phyloP scores from a whole-genome alignment of 2,888 invertebrate species.

The Scaptomyza flava region DNA sequence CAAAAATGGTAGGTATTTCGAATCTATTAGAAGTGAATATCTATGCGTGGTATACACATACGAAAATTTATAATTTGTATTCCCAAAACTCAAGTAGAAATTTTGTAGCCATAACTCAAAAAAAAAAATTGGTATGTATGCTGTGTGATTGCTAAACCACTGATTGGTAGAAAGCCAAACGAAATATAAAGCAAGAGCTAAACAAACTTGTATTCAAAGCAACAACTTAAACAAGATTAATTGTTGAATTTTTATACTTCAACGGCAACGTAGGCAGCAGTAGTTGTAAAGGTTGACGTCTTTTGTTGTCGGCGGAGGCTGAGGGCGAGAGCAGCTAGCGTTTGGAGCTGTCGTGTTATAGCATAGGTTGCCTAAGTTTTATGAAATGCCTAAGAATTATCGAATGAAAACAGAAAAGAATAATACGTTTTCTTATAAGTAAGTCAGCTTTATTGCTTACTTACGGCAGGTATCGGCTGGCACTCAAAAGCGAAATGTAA shows the following conservation, averaged over 20 bases:
- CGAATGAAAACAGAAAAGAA: conserved; percentile 35
- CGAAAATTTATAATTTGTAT: neutral
- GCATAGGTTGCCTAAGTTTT: conserved; percentile 16
- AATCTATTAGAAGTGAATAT: neutral
- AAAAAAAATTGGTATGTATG: conserved; percentile 10
- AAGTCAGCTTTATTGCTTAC: conserved; percentile 23
- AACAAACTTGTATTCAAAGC: conserved; percentile 36
- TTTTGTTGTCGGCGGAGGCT: conserved; percentile 32
- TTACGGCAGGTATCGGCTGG: conserved; percentile 25
- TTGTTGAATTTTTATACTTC: conserved; percentile 66
- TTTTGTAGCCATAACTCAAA: neutral
- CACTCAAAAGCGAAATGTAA: conserved; percentile 54
- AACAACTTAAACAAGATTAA: conserved; percentile 64
- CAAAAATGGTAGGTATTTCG: conserved; percentile 57
- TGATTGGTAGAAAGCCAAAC: conserved; percentile 22
- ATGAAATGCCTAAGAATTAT: conserved; percentile 14
- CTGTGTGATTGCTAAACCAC: conserved; percentile 22
- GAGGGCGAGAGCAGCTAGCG: conserved; percentile 18
- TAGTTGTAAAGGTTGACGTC: conserved; percentile 39
- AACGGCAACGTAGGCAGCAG: conserved; percentile 59
- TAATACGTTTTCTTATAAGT: conserved; percentile 23
- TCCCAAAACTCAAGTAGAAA: neutral
- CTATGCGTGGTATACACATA: neutral
- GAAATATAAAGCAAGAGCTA: conserved; percentile 27
- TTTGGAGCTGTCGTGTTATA: conserved; percentile 57